These are phyloP conservation scores for Anas flavirostris DNA, from an alignment of 2,797 vertebrate species.

Conservation along the genomic window DNA sequence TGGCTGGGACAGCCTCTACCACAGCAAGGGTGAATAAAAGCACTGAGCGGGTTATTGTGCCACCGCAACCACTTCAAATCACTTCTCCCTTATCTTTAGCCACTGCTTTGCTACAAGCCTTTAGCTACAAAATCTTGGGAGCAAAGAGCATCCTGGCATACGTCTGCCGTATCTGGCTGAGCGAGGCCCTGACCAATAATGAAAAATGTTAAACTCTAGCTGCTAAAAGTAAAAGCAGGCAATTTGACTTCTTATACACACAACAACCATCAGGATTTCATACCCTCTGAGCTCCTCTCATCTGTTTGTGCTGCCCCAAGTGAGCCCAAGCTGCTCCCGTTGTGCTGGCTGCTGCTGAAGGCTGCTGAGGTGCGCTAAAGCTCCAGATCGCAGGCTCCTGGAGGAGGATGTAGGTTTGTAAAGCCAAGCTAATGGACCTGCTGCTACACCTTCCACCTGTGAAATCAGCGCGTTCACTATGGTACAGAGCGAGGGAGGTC, in stretches of 20 bases:
- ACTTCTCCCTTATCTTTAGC: not conserved
- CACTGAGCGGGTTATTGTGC: fast-evolving
- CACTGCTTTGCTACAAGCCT: fast-evolving
- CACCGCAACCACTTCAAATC: not conserved
- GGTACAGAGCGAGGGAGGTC: not conserved
- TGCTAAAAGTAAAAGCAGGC: not conserved
- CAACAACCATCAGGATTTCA: not conserved
- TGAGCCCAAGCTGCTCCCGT: not conserved
- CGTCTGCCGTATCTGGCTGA: not conserved
- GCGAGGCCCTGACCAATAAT: not conserved
- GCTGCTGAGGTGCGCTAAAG: not conserved
- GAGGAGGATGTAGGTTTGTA: not conserved
- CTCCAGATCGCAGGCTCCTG: fast-evolving
- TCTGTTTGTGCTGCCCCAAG: fast-evolving
- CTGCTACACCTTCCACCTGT: not conserved
- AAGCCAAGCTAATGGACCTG: not conserved
- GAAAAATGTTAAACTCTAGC: not conserved
- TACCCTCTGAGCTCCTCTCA: not conserved
- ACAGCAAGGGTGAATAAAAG: not conserved
- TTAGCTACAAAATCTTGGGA: fast-evolving
- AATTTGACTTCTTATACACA: fast-evolving
- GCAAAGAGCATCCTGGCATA: not conserved
- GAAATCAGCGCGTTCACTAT: fast-evolving
- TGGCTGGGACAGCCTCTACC: not conserved
- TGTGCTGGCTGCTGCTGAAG: fast-evolving